phyloP scores from a whole-genome alignment of 1,140 invertebrate genomes.

The Calephelis virginiensis region DNA sequence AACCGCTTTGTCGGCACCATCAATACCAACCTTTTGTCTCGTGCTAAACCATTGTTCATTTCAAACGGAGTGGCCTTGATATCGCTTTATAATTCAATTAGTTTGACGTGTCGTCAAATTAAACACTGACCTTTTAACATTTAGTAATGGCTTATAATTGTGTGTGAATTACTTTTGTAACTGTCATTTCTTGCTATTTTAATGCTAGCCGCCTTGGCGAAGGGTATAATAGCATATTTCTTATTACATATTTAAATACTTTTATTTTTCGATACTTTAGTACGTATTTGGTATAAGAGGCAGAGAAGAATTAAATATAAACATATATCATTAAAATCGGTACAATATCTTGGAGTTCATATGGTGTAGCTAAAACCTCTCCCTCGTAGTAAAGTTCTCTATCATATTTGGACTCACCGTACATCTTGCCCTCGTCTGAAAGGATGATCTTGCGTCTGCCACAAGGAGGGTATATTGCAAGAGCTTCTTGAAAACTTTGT shows the following conservation, averaged over 20 bases:
- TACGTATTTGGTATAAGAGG: no score
- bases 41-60: conserved; percentile 72
- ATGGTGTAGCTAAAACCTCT: no score
- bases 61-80: conserved; percentile 57
- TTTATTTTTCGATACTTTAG: no score
- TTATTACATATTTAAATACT: no score
- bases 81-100: conserved; percentile 56
- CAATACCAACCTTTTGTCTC: conserved; percentile 72
- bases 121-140: conserved; percentile 25
- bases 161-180: not conserved
- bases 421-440: conserved; percentile 99
- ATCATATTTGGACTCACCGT: conserved; percentile 90
- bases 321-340: no score
- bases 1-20: conserved; percentile 68
- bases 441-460: conserved; percentile 99
- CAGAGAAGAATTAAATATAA: no score
- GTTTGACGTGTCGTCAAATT: conserved; percentile 43
- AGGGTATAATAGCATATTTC: no score
- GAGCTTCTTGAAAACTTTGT: conserved; percentile 99
- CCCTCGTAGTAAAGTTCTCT: conserved; percentile 23
- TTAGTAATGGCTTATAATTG: not conserved
- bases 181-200: not conserved
- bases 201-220: no score
- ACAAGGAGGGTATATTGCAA: conserved; percentile 99
- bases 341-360: no score